A percentile compares a stretch with the other conserved stretches of the same genome.
Conservation (phyloP, 2,888 invertebrate species). For the Julus scanicus region DNA sequence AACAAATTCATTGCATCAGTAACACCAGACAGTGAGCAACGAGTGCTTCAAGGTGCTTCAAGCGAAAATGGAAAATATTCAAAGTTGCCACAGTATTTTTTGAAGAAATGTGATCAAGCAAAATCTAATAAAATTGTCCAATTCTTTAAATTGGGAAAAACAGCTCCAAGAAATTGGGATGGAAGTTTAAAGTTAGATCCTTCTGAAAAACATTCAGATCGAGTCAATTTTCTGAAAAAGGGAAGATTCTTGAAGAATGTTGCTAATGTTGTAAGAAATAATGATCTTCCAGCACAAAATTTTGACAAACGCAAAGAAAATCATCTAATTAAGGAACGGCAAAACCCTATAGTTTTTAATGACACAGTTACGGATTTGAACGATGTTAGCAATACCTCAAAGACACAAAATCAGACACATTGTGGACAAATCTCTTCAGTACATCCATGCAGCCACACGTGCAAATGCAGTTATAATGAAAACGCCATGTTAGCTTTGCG, state of each 20-base stretch:
- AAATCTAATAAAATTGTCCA: background rate
- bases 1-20: no score
- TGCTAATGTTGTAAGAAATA: background rate
- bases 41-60: background rate
- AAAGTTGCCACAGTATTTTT: background rate
- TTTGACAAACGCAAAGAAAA: background rate
- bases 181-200: background rate
- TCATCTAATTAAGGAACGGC: background rate
- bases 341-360: background rate
- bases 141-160: background rate
- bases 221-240: background rate
- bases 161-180: background rate
- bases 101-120: background rate
- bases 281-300: background rate
- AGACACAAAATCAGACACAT: background rate
- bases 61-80: background rate
- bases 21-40: background rate
- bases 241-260: background rate
- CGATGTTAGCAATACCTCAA: background rate
- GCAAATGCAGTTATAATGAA: background rate
- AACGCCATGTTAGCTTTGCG: background rate
- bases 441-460: background rate
- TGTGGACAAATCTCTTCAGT: background rate
- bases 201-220: background rate
- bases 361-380: background rate